Evolutionary conservation across 2,113 vertebrate species (phyloP).

Genomic region (Chloroceryle aenea): DNA sequence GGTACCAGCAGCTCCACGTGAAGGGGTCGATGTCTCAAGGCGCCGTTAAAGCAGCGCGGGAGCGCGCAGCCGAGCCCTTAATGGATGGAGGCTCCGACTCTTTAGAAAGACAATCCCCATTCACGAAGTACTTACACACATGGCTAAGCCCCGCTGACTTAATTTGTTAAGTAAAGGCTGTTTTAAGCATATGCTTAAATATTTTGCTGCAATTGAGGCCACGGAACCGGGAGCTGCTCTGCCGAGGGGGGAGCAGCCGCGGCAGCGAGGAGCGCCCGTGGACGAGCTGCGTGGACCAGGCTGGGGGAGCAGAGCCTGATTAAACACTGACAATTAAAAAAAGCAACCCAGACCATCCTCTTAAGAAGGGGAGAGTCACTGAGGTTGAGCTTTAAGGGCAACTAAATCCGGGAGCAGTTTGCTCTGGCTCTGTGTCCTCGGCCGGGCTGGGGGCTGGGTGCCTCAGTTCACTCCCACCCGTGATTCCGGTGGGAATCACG

Average conservation of each 20-base stretch:
- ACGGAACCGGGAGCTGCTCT: neutral
- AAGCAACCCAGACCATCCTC: fast-evolving
- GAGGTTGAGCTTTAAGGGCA: neutral
- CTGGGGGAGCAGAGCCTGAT: neutral
- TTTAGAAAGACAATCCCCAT: slow-evolving; percentile 13
- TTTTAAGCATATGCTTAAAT: slow-evolving; percentile 32
- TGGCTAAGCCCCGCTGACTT: slow-evolving; percentile 12
- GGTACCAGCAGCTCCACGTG: neutral
- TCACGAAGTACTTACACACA: slow-evolving; percentile 40
- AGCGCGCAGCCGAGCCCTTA: neutral
- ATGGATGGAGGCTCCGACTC: neutral
- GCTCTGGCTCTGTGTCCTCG: neutral
- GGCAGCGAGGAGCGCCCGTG: fast-evolving
- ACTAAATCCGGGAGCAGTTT: neutral
- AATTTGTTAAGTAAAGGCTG: slow-evolving; percentile 5
- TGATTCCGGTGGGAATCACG: neutral
- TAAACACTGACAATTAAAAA: neutral
- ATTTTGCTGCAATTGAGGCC: neutral
- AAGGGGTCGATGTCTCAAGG: neutral
- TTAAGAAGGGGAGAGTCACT: neutral
- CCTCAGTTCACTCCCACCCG: neutral
- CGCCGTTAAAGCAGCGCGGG: neutral
- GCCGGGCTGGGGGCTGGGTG: neutral
- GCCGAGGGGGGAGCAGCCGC: neutral
- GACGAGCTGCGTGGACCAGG: fast-evolving